Conservation (phyloP, 2,113 vertebrate genomes). For the Canis aureus region DNA sequence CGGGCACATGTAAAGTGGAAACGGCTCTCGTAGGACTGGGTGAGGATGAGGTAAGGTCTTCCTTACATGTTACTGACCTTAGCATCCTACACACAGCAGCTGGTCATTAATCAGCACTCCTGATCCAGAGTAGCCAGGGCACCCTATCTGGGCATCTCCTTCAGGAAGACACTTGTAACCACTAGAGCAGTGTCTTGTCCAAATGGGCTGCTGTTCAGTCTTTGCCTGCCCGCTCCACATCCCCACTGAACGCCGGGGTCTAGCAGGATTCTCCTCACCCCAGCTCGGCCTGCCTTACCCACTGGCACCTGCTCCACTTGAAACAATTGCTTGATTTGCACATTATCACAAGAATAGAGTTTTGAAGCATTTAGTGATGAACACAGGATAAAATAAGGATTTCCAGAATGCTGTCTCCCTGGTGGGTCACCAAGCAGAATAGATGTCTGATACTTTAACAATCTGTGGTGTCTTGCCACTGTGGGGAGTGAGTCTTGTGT, state of each 20-base stretch:
- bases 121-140: too few species aligned
- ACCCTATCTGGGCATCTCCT: neutral
- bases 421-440: neutral
- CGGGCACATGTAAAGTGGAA: neutral
- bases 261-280: rapidly evolving
- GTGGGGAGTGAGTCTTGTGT: neutral
- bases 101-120: neutral
- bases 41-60: neutral
- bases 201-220: neutral
- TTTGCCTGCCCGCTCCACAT: neutral
- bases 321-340: neutral
- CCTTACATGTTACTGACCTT: neutral
- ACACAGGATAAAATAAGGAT: neutral
- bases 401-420: rapidly evolving
- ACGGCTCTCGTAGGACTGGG: neutral
- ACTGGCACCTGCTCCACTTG: neutral
- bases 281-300: neutral
- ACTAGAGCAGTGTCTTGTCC: neutral
- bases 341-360: neutral
- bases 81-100: neutral
- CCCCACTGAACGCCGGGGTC: rapidly evolving
- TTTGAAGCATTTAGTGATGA: neutral
- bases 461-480: neutral
- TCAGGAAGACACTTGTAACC: neutral
- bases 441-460: neutral